Base-by-base conservation (phyloP, 2,888 invertebrate genomes). In the Ctenicera cuprea region DNA sequence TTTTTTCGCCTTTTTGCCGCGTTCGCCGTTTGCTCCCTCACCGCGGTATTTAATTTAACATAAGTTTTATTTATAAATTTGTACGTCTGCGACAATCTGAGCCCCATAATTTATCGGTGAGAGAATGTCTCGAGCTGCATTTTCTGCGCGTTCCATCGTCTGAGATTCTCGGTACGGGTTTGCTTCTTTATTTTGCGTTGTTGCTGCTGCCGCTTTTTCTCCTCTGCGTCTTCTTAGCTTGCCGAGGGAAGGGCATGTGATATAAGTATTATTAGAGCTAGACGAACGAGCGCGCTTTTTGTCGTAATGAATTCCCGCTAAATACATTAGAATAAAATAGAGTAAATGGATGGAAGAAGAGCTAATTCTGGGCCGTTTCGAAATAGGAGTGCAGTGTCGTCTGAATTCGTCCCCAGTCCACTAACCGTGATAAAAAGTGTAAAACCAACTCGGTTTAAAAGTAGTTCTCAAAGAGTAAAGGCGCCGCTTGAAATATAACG, bases 261-360 rank as follows among this genome's bases (percentile, higher is more conserved):
- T 11, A 18, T 37, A 54, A 63, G 37, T 63, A 54, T 65, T 52
- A 68, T 73, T 62, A 73, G 71, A 71, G 45, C 73, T 63, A 38
- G 68, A 72, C 43, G 72, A 70, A 33, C 11, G n/a, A 77, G 73
- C 73, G 74, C 76, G 75, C 76, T 79, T 79, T 77, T 76, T 78
- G 73, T 72, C 37, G 71, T 74, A 76, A 45, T 77, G 77, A 76
- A 77, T 80, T 77, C 75, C 73, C 64, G 76, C 77, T 79, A 79
- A 78, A 79, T 78, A 77, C 79, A 77, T 74, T 69, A 74, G 30
- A 76, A 77, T 76, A 72, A 76, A 74, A 54, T n/a, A 30, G 54
- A 54, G 72, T 72, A 77, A 75, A 76, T 66, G 70, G 66, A 71
- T 41, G 57, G 57, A 67, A 68, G 26, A 26, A 22, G 37, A 33